Percentiles rank a stretch among this genome's conserved stretches.
These are phyloP conservation scores for Drosophila bipectinata DNA, from an alignment of 1,140 invertebrate species.

Conservation along the genomic window DNA sequence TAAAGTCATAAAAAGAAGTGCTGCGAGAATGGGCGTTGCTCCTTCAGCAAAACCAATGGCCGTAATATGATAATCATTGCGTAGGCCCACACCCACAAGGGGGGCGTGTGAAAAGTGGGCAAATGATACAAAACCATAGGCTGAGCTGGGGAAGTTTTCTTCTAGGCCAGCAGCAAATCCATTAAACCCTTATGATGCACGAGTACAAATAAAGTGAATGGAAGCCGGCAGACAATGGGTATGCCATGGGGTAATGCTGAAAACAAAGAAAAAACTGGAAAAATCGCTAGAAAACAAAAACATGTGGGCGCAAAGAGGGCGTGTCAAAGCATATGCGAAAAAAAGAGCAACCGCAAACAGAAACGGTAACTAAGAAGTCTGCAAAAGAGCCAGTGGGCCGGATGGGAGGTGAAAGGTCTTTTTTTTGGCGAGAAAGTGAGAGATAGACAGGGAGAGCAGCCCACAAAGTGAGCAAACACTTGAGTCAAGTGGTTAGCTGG, in stretches of 20 bases:
- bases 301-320: conserved; percentile 45
- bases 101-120: conserved; percentile 63
- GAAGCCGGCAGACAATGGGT: conserved; percentile 65
- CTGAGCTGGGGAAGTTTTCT: not conserved
- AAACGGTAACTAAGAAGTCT: conserved; percentile 51
- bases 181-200: conserved; percentile 82
- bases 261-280: conserved; percentile 12
- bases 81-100: conserved; percentile 29
- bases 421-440: conserved; percentile 17
- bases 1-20: conserved; percentile 73
- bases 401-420: not conserved
- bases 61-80: conserved; percentile 82
- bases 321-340: conserved; percentile 72
- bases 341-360: conserved; percentile 45
- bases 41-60: conserved; percentile 40
- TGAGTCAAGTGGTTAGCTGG: conserved; percentile 72
- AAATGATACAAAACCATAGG: conserved; percentile 51
- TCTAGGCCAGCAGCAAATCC: conserved; percentile 64
- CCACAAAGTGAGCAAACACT: conserved; percentile 80
- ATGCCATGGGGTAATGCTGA: conserved; percentile 1
- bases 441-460: conserved; percentile 25
- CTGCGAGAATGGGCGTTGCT: conserved; percentile 1
- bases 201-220: conserved; percentile 77
- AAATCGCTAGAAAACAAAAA: conserved; percentile 53
- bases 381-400: conserved; percentile 5